Evolutionary conservation across 1,140 invertebrate species (phyloP), one percentile per base, ranked within the genome.

Genomic region (Chionoecetes opilio): DNA sequence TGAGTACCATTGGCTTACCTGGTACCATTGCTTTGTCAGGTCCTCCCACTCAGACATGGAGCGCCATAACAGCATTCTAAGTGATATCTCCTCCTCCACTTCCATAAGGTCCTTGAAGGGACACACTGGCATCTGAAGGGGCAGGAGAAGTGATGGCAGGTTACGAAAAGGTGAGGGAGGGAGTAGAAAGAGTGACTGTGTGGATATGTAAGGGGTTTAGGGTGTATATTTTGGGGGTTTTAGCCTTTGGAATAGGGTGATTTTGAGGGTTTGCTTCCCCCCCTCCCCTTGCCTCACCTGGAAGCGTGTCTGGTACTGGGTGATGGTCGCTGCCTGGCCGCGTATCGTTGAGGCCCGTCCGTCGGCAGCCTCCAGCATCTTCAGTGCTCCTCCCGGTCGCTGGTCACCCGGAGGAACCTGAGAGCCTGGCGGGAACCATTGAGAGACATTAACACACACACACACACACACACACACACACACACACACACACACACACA

Each of bases 401-500:
- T 95, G 3, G 94, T 95, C 91, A 95, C 94, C 31, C 94, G 46
- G 31, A 95, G 91, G 87, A 93, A 93, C 38, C 94, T 82, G 34
- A 95, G 75, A 0, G 92, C 94, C 94, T 95, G 37, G 14, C 5
- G 63, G 34, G 32, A 91, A 17, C 21, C 14, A 31, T 82, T n/a
- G 21, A 82, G 35, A 63, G 3, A 92, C 31, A 75, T n/a, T 34
- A 3, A 92, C 11, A 92, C 35, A 35, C 75, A 75, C 90, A 0
- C 21, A 92, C 26, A 46, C 92, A 34, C 41, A 96, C 96, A 92
- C 26, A 46, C 92, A 34, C 41, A 96, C 96, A 92, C 26, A 46
- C 92, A 34, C 41, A 96, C 96, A 92, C 26, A 46, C 92, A 34
- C 41, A 96, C 95, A 87, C 96, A 93, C 41, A 96, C 95, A 92